Evolutionary conservation across 1,140 invertebrate species (phyloP), one percentile per base, ranked within the genome.

Genomic region (Leptoteleia sp.): DNA sequence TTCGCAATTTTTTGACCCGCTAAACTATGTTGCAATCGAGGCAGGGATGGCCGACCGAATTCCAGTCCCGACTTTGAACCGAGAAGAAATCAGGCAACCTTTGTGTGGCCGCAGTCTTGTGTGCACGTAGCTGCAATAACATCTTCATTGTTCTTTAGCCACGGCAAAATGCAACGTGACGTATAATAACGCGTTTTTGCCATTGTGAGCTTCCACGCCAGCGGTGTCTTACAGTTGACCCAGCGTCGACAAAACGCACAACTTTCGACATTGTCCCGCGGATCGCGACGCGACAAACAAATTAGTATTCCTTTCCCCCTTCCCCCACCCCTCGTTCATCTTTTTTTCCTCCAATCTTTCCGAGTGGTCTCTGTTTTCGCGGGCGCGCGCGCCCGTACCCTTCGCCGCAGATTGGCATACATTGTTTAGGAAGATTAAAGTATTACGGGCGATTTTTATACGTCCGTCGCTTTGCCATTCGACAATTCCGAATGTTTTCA

Each of bases 61-160:
- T 77, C 65, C 50, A 19, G 12, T 15, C n/a, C 31, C 27, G 50
- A 45, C 64, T 68, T 65, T 59, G 47, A 47, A 22, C 25, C 31
- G 31, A 47, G 38, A 54, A 62, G 57, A 42, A 67, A 61, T 71
- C 42, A 38, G 48, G 22, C 19, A 48, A 45, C 48, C 57, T 77
- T 57, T 68, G 64, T 68, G 64, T 62, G 35, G 22, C 40, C 42
- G 52, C 22, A 27, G 42, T 65, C 37, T 59, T 52, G 40, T 59
- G 75, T 50, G 59, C 67, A 61, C 65, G 64, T 43, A 80, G 27
- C 54, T 45, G 61, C 52, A 73, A 75, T 59, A 67, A 71, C 70
- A 45, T 78, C 59, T 75, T 78, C 70, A 81, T 81, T 78, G 70
- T 75, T 77, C 70, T 71, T 75, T 50, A 45, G 40, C 42, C 50